Evolutionary conservation across 1,140 invertebrate species (phyloP), one percentile per base, ranked within the genome.

Genomic region (Lanistes nyassanus): DNA sequence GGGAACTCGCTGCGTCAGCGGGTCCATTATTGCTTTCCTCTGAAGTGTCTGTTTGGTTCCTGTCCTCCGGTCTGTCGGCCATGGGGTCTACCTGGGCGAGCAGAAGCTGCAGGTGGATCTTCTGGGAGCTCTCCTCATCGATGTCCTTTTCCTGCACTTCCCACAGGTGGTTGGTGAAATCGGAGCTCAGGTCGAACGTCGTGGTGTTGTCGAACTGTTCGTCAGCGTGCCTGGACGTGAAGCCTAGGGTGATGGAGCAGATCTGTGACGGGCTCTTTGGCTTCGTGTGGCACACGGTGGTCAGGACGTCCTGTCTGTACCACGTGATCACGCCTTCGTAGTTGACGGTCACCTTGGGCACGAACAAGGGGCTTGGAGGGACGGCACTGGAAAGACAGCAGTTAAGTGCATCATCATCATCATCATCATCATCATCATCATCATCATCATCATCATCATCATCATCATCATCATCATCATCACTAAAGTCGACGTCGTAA

Each of bases 121-220:
- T 31, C 19, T 34, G 13, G 6, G 47, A 23, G 42, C 65, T 62
- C 0, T 74, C 62, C 3, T 36, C 37, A 1, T 67, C 23, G 34
- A 31, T n/a, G 16, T 51, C 65, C 9, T 9, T 34, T 2, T 23
- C 16, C 21, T 69, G 36, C 9, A 74, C 26, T 13, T 58, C 36
- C 74, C 74, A 75, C 34, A 3, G 26, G 53, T 75, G 74, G 23
- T 68, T 75, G 23, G 42, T 16, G 51, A 75, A 75, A 13, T 66
- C n/a, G 6, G 21, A 16, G 2, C 7, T 53, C 3, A 75, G 5
- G 19, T 47, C 53, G 47, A 75, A 75, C 11, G 26, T 37, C n/a
- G 74, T 75, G 9, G 6, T 21, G 64, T 75, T 75, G 64, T 39
- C 37, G 64, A 75, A 75, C 29, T 56, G 19, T 53, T 75, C 74